Conservation (phyloP, 2,888 invertebrate genomes). For the Napeogenes sylphis region DNA sequence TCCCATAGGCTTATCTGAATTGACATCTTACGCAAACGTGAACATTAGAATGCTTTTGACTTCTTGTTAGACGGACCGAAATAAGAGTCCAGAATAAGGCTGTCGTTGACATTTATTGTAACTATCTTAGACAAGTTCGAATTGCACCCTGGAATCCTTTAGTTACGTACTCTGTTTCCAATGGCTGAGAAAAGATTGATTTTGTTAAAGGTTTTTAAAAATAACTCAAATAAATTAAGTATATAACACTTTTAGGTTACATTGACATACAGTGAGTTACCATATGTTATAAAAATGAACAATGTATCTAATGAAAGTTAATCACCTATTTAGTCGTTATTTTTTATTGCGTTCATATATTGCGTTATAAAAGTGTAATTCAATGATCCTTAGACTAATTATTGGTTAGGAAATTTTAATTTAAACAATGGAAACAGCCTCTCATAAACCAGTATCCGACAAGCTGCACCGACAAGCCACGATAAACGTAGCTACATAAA, state of each 20-base stretch:
- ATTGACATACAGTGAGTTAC: too few species aligned
- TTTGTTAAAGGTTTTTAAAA: slow-evolving; percentile 10
- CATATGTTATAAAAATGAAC: not conserved
- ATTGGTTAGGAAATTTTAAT: slow-evolving; percentile 8
- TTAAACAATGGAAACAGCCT: slow-evolving; percentile 41
- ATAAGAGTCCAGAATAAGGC: slow-evolving; percentile 50
- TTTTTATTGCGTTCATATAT: too few species aligned
- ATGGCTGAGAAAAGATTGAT: slow-evolving; percentile 10
- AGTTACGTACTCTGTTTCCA: slow-evolving; percentile 40
- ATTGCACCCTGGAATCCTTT: slow-evolving; percentile 41
- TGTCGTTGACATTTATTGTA: slow-evolving; percentile 54
- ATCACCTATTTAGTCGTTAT: too few species aligned
- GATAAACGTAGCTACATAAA: slow-evolving; percentile 52
- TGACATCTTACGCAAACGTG: slow-evolving; percentile 33
- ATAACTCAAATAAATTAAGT: too few species aligned
- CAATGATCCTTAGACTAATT: slow-evolving; percentile 4
- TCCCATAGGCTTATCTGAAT: slow-evolving; percentile 29
- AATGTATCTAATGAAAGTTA: not conserved
- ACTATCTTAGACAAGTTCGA: slow-evolving; percentile 53
- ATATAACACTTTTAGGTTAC: too few species aligned
- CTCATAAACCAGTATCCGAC: slow-evolving; percentile 49
- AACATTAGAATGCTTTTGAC: slow-evolving; percentile 35
- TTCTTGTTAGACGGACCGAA: slow-evolving; percentile 47
- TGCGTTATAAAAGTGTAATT: not conserved
- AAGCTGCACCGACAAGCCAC: slow-evolving; percentile 45